These are phyloP conservation scores for Silurus lanzhouensis DNA, from an alignment of 2,797 vertebrate genomes.

Conservation along the genomic window DNA sequence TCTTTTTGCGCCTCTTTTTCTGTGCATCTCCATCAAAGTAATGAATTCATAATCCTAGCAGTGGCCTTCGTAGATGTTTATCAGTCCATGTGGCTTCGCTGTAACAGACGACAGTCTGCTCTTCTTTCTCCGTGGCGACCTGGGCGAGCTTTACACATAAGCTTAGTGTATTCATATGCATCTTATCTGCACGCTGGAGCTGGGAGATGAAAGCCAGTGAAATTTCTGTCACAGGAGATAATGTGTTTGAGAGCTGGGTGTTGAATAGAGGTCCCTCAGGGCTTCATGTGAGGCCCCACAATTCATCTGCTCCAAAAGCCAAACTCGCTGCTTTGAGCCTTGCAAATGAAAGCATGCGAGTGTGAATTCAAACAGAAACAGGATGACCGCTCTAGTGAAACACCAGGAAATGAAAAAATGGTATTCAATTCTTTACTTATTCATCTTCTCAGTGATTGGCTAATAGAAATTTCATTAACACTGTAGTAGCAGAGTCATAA, in stretches of 20 bases:
- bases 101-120: slow-evolving; percentile 56
- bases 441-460: neutral
- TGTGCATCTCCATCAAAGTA: slow-evolving; percentile 64
- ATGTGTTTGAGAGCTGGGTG: slow-evolving; percentile 48
- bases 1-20: slow-evolving; percentile 65
- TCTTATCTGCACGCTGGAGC: slow-evolving; percentile 59
- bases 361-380: slow-evolving; percentile 60
- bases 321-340: slow-evolving; percentile 49
- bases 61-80: slow-evolving; percentile 77
- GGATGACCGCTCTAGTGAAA: neutral
- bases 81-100: slow-evolving; percentile 48
- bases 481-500: neutral
- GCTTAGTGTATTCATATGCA: slow-evolving; percentile 25
- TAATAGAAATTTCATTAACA: neutral
- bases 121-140: neutral
- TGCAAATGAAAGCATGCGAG: slow-evolving; percentile 70
- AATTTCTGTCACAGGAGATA: slow-evolving; percentile 53
- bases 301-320: slow-evolving; percentile 35
- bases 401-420: neutral
- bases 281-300: slow-evolving; percentile 35
- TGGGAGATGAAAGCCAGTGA: slow-evolving; percentile 50
- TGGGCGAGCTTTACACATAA: slow-evolving; percentile 26
- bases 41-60: slow-evolving; percentile 79
- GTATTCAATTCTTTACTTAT: neutral
- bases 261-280: slow-evolving; percentile 48